Evolutionary conservation across 2,113 vertebrate genomes (phyloP), one percentile per base, ranked within the genome.

Genomic region (Leucosticte australis): DNA sequence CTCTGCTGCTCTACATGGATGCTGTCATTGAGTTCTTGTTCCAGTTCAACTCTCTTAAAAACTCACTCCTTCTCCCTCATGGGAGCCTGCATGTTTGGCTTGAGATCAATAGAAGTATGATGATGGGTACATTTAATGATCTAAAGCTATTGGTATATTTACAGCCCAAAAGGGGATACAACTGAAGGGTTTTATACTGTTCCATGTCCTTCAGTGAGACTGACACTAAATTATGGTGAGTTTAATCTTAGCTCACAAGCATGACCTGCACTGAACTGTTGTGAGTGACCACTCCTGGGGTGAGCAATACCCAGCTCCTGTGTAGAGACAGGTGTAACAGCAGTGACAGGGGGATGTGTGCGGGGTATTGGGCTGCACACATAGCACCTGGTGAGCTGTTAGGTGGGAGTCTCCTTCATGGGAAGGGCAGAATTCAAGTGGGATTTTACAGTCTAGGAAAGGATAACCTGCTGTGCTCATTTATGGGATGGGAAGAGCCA

Each of bases 371-470:
- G 62, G 44, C 53, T 85, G 49, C 15, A 15, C 41, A 19, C 16
- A 3, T 21, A 0, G 0, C 3, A 6, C 63, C 50, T 78, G 52
- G 27, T 7, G 53, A 47, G 81, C 59, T 47, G 4, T 11, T 13
- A 12, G 15, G 9, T 47, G 69, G 35, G 46, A 71, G 15, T 16
- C 39, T 68, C 31, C 44, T 56, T 33, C 18, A 11, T 23, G 27
- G 63, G 11, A 88, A 62, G 13, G 35, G 17, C 15, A 60, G 28
- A 59, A 59, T 53, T 50, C 28, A 31, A 9, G 16, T 28, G n/a
- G 33, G 35, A 47, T 53, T 84, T 56, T 52, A 22, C 20, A 27
- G n/a, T 15, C 15, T 41, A 30, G 60, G 64, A 56, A 83, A 56
- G 35, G 2, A 56, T 35, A 69, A 70, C 49, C 44, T 90, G 64